A percentile compares a stretch with the other conserved stretches of the same genome.
Conservation (phyloP, 1,140 invertebrate species). For the Hycleus phaleratus region DNA sequence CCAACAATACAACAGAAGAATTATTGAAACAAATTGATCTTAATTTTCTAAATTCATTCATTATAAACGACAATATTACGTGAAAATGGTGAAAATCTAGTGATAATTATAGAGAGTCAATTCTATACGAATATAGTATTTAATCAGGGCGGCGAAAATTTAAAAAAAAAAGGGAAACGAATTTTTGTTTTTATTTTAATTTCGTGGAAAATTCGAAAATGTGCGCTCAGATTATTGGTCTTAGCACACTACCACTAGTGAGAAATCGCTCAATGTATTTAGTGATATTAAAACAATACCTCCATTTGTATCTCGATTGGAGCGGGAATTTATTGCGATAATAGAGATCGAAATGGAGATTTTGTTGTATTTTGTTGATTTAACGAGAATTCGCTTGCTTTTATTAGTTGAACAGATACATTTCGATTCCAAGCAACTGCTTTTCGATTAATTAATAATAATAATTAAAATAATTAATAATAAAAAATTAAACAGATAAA, state of each 20-base stretch:
- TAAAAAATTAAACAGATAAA: constrained; percentile 4
- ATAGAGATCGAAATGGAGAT: not conserved
- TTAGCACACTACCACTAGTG: constrained; percentile 26
- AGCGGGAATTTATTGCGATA: too few species aligned
- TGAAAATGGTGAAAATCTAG: too few species aligned
- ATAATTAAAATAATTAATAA: not conserved
- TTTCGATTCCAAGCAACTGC: constrained; percentile 7
- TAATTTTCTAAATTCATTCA: too few species aligned
- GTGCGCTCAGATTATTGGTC: constrained; percentile 17
- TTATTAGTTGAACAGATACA: not conserved
- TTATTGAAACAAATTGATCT: not conserved
- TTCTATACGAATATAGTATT: constrained; percentile 19
- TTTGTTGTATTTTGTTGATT: not conserved
- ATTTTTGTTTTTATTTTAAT: constrained; percentile 6
- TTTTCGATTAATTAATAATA: not conserved
- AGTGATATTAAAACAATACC: constrained; percentile 14
- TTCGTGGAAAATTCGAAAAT: not conserved
- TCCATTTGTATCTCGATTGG: too few species aligned
- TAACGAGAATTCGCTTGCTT: not conserved
- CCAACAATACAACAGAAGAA: constrained; percentile 11
- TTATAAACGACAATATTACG: too few species aligned
- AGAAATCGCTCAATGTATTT: constrained; percentile 30
- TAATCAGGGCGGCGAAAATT: constrained; percentile 20
- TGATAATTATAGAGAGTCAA: constrained; percentile 12
- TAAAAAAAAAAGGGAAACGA: not conserved